A percentile compares a stretch with the other conserved stretches of the same genome.
phyloP scores from a whole-genome alignment of 2,888 invertebrate genomes.

The Stenolophus ochropezus region DNA sequence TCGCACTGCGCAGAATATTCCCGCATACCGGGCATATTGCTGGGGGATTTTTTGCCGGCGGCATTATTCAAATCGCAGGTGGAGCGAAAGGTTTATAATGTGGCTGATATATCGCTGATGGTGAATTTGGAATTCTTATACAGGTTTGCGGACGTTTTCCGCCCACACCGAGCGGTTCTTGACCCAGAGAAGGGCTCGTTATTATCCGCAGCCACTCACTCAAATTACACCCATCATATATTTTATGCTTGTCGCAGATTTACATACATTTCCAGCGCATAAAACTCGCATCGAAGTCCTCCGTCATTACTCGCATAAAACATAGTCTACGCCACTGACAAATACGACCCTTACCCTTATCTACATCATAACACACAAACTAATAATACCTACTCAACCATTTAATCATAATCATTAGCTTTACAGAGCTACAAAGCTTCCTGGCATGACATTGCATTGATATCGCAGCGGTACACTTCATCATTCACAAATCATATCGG shows the following conservation, averaged over 20 bases:
- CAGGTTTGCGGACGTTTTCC: constrained; percentile 51
- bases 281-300: background rate
- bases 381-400: too few species aligned
- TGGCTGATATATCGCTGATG: constrained; percentile 48
- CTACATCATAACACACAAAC: too few species aligned
- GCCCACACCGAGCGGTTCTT: constrained; percentile 16
- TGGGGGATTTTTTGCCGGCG: constrained; percentile 48
- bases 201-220: background rate
- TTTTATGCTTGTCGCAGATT: background rate
- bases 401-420: too few species aligned
- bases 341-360: too few species aligned
- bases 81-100: constrained; percentile 56
- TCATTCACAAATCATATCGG: too few species aligned
- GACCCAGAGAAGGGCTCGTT: constrained; percentile 28
- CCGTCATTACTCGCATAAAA: background rate
- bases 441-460: too few species aligned
- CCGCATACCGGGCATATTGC: constrained; percentile 47
- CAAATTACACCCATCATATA: background rate
- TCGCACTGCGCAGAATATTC: constrained; percentile 6
- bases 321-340: too few species aligned
- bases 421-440: too few species aligned
- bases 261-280: background rate
- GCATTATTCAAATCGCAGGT: constrained; percentile 56
- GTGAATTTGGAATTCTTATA: constrained; percentile 56
- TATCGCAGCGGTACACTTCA: too few species aligned